Base-by-base conservation (phyloP, 2,797 vertebrate genomes). In the Pogonophryne albipinna region DNA sequence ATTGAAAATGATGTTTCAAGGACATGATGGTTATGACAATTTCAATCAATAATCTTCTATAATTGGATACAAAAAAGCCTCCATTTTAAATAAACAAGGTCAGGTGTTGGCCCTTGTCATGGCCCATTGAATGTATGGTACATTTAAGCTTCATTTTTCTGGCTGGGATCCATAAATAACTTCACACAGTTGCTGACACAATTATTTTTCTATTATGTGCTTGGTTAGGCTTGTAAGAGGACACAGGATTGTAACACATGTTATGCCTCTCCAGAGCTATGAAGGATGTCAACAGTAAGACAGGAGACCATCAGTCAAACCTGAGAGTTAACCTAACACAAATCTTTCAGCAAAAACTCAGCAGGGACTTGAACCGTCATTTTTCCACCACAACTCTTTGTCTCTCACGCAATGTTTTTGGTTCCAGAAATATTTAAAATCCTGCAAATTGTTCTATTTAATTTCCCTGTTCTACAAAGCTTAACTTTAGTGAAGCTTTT, bases 401-500 rank as follows among this genome's bases (percentile, higher is more conserved):
- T 50, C n/a, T 64, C 51, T 66, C 34, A 60, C 5, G 31, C 45
- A 76, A 50, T 66, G 53, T 60, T 83, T 89, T 61, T 20, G 3
- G n/a, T 63, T 76, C 57, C 15, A 10, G 73, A 80, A 81, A 89
- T 68, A 90, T 74, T 86, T 77, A 47, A 82, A 89, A 91, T 92
- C 78, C 80, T 74, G 76, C 78, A 91, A 91, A 92, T 86, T 92
- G 84, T 89, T 91, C 87, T 84, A 87, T 90, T 91, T 90, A 82
- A 93, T 93, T 93, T 93, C 72, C 78, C 88, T 85, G 81, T 86
- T 87, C 78, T 80, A 81, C 70, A 71, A 83, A 90, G 93, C 80
- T 94, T 93, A 92, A 93, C 88, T 90, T 91, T 69, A 64, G 78
- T 62, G 79, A 84, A 85, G 89, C 75, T 86, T 87, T 84, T 83